A percentile compares a stretch with the other conserved stretches of the same genome.
Conservation (phyloP, 1,140 invertebrate species). For the Frieseomelitta varia region DNA sequence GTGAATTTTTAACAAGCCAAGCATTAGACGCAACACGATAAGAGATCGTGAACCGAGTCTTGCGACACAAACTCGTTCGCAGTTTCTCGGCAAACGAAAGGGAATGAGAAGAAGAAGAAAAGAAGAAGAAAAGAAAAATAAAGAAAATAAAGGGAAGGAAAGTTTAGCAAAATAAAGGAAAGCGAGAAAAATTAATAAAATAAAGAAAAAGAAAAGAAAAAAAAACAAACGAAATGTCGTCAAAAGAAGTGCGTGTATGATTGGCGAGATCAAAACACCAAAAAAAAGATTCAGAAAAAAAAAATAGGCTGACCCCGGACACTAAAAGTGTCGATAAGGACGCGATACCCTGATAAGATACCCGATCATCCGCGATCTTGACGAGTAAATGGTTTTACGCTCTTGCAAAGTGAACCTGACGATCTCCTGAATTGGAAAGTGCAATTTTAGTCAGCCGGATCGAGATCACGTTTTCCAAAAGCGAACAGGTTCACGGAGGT, state of each 20-base stretch:
- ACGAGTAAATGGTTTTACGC: too few relatives aligned
- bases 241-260: too few relatives aligned
- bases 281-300: not conserved
- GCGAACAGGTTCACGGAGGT: not conserved
- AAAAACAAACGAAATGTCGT: too few relatives aligned
- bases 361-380: not conserved
- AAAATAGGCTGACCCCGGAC: not conserved
- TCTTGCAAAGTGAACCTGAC: not conserved
- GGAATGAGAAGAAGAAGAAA: not conserved
- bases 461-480: not conserved
- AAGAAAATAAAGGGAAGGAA: not conserved
- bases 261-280: too few relatives aligned
- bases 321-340: not conserved
- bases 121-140: not conserved
- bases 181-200: too few relatives aligned
- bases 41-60: too few relatives aligned
- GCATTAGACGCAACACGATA: not conserved
- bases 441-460: not conserved
- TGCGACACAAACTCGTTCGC: not conserved
- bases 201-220: not conserved
- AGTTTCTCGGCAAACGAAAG: too few relatives aligned
- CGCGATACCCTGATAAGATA: too few relatives aligned
- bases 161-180: too few relatives aligned
- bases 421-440: not conserved
- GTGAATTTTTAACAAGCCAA: not conserved